Evolutionary conservation across 2,797 vertebrate species (phyloP), one percentile per base, ranked within the genome.

Genomic region (Sebastes variabilis): DNA sequence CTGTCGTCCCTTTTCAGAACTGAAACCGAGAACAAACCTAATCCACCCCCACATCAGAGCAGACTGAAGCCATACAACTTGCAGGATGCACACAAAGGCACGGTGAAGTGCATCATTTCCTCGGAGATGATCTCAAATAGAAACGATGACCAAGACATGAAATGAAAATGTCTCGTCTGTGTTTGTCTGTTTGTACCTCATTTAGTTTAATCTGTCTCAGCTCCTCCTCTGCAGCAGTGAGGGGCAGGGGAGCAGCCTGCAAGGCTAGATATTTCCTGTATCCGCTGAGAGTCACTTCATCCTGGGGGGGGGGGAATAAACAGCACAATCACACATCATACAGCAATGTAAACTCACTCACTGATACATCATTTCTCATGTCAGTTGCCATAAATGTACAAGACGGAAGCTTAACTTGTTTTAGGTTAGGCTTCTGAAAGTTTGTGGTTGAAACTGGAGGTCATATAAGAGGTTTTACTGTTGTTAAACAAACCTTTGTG

Each of bases 151-250:
- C 9, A 30, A 18, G 3, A 60, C 29, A 72, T 25, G 2, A 60
- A 34, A 46, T 46, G 20, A 1, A 12, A 71, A 20, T 25, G 20
- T 30, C 20, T 66, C 27, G 4, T 46, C 20, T 66, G 52, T 29
- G 24, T 52, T 1, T 71, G 22, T 54, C 27, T 70, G 38, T 24
- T 9, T 38, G 72, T 95, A 99, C 98, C 97, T 98, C 97, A 1
- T 91, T 97, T 55, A 99, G 96, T 94, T 97, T 99, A 81, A 99
- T 98, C 94, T 97, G 97, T 38, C 97, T 95, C 92, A 99, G 96
- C 84, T 99, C 98, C 90, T 99, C 97, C 93, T 99, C 98, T 75
- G 98, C 98, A 82, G 97, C 97, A 72, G 98, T 98, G 84, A 99
- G 91, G 18, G 99, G 99, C 20, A 96, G 95, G 46, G 99, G 98